phyloP scores from a whole-genome alignment of 2,113 vertebrate species.

The Malurus elegans region DNA sequence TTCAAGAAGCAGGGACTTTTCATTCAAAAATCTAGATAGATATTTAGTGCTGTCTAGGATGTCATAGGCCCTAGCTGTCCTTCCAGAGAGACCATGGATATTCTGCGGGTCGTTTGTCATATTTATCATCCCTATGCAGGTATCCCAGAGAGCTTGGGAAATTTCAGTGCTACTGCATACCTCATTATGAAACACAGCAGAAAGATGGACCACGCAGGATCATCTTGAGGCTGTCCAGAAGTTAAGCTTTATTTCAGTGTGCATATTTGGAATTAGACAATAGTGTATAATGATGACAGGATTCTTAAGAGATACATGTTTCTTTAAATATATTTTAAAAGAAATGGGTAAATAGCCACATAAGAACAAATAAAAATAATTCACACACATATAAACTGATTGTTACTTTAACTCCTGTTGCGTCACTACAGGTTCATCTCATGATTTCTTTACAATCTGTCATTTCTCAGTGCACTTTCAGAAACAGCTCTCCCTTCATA shows the following conservation, averaged over 20 bases:
- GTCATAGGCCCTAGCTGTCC: background rate
- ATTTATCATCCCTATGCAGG: background rate
- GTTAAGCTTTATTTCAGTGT: background rate
- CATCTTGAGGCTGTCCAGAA: background rate
- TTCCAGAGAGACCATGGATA: background rate
- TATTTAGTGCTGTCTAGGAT: background rate
- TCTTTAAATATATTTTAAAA: background rate
- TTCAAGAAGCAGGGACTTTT: background rate
- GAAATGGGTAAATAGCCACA: background rate
- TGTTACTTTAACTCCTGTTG: background rate
- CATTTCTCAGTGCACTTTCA: background rate
- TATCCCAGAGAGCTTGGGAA: background rate
- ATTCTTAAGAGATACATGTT: background rate
- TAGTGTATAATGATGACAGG: background rate
- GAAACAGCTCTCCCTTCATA: background rate
- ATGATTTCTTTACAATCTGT: background rate
- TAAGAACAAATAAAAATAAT: background rate
- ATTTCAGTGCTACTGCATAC: background rate
- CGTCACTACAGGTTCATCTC: background rate
- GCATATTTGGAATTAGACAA: background rate
- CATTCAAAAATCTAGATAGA: background rate
- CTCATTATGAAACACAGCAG: background rate
- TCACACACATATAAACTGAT: background rate
- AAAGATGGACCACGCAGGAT: background rate
- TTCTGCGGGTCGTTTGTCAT: background rate